Evolutionary conservation across 2,797 vertebrate genomes (phyloP).

Genomic region (Antrozous pallidus): DNA sequence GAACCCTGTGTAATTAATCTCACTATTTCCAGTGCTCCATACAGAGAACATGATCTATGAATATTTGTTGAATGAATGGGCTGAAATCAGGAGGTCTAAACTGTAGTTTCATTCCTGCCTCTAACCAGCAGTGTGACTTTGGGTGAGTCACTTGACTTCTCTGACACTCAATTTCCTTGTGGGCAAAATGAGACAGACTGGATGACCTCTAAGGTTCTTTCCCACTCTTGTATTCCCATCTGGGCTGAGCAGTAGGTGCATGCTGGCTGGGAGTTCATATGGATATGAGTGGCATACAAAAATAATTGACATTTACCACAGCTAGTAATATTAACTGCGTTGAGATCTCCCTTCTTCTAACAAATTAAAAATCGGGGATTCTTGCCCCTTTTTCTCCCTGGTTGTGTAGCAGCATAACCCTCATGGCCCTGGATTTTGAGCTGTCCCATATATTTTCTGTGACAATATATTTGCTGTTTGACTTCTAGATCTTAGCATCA

Average conservation of each 20-base stretch:
- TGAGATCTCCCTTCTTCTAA: background rate
- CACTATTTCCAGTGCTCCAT: background rate
- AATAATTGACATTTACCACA: background rate
- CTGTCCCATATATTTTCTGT: background rate
- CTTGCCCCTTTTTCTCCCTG: background rate
- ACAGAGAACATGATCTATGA: background rate
- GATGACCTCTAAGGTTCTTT: background rate
- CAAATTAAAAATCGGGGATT: background rate
- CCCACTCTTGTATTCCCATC: background rate
- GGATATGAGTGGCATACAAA: background rate
- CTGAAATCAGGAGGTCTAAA: background rate
- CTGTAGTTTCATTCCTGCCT: background rate
- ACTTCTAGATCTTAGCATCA: background rate
- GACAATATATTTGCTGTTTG: background rate
- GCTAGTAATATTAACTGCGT: background rate
- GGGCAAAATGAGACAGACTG: background rate
- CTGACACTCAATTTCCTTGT: background rate
- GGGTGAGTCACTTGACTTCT: background rate
- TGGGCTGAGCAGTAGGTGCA: background rate
- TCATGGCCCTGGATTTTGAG: background rate
- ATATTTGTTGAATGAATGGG: background rate
- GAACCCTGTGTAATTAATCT: conserved; percentile 6
- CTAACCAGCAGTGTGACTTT: background rate
- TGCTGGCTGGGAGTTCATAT: background rate
- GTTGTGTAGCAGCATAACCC: background rate